Conservation (phyloP, 2,888 invertebrate species). For the Cancer borealis region DNA sequence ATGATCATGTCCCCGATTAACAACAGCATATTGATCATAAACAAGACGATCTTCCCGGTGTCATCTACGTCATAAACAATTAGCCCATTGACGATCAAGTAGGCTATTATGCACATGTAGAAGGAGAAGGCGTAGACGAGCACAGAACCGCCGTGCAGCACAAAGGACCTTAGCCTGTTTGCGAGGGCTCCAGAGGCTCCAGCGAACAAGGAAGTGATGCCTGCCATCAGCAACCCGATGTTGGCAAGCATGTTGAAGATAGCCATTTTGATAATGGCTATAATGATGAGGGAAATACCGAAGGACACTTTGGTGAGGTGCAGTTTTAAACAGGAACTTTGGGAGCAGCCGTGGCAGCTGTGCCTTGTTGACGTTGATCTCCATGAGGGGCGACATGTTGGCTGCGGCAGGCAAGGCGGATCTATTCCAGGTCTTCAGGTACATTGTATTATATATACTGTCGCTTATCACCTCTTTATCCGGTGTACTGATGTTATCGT, state of each 20-base stretch:
- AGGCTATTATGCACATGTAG: neutral
- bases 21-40: neutral
- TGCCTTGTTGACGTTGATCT: neutral
- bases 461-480: neutral
- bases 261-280: neutral
- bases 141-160: neutral
- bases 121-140: neutral
- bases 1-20: neutral
- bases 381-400: neutral
- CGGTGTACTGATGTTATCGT: neutral
- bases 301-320: neutral
- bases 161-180: neutral
- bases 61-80: no score
- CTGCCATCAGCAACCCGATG: neutral
- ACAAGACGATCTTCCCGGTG: no score
- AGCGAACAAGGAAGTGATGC: neutral
- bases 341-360: neutral
- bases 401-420: neutral
- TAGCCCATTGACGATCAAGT: neutral
- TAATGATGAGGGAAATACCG: neutral
- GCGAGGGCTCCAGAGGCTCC: neutral
- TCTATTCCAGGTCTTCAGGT: neutral
- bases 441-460: neutral
- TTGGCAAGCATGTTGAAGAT: no score
- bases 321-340: neutral